Conservation (phyloP, 1,140 invertebrate genomes). For the Atta cephalotes region DNA sequence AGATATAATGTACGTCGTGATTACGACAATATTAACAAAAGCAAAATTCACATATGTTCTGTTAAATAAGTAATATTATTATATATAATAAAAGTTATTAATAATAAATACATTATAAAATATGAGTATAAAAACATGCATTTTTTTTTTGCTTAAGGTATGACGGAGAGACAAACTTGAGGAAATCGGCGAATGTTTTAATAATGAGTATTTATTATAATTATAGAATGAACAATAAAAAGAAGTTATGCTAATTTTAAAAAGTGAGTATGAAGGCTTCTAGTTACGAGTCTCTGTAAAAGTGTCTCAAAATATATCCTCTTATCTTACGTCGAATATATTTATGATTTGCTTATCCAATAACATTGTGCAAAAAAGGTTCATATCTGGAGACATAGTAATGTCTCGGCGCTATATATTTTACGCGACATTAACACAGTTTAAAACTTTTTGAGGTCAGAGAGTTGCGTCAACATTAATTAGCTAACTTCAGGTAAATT, state of each 20-base stretch:
- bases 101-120: slow-evolving; percentile 53
- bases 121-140: not conserved
- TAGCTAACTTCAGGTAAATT: not conserved
- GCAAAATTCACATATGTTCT: slow-evolving; percentile 65
- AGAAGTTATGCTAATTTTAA: slow-evolving; percentile 30
- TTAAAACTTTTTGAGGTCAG: slow-evolving; percentile 13
- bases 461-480: not conserved
- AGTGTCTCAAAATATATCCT: slow-evolving; percentile 68
- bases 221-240: slow-evolving; percentile 41
- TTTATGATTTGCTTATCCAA: slow-evolving; percentile 20
- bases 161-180: not conserved
- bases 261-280: not conserved
- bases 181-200: not conserved
- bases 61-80: slow-evolving; percentile 75
- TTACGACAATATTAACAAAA: slow-evolving; percentile 59
- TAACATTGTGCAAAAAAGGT: slow-evolving; percentile 12
- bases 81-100: slow-evolving; percentile 75
- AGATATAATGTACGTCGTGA: slow-evolving; percentile 43
- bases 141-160: not conserved
- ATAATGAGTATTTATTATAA: slow-evolving; percentile 53
- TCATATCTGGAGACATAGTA: too few relatives aligned
- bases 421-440: slow-evolving; percentile 51
- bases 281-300: slow-evolving; percentile 59
- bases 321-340: slow-evolving; percentile 51
- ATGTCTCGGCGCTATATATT: not conserved